phyloP scores from a whole-genome alignment of 2,888 invertebrate species.

The Amorpha juglandis region DNA sequence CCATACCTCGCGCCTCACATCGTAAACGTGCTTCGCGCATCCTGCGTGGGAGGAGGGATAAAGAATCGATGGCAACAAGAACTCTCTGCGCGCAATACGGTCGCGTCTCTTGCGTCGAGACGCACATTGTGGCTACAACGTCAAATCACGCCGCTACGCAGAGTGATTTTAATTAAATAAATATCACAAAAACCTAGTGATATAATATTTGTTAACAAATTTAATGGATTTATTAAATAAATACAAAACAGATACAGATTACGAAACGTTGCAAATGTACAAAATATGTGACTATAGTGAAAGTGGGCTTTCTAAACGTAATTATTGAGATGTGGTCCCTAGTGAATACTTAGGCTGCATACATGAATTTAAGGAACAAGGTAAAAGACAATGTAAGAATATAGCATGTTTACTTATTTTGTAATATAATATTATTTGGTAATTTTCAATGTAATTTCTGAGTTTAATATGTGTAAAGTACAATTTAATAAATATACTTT shows the following conservation, averaged over 20 bases:
- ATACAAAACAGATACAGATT: neutral
- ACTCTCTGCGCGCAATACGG: constrained; percentile 45
- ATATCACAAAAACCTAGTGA: constrained; percentile 26
- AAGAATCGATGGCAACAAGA: constrained; percentile 46
- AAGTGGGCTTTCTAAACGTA: constrained; percentile 68
- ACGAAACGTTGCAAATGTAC: constrained; percentile 30
- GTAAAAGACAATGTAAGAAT: constrained; percentile 42
- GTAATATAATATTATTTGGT: neutral
- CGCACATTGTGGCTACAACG: constrained; percentile 31
- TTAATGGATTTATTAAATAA: constrained; percentile 43
- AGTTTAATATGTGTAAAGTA: too few species aligned
- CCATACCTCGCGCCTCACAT: neutral
- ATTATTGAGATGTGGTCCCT: constrained; percentile 74
- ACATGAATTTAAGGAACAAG: constrained; percentile 74
- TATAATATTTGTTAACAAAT: constrained; percentile 24
- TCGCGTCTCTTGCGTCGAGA: constrained; percentile 40
- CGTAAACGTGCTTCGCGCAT: constrained; percentile 42
- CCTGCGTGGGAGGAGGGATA: constrained; percentile 55
- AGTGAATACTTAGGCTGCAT: constrained; percentile 67
- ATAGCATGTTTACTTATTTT: neutral
- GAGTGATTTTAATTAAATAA: neutral
- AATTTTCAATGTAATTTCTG: neutral
- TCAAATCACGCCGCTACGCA: neutral
- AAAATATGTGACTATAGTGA: constrained; percentile 62
- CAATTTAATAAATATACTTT: too few species aligned